Base-by-base conservation (phyloP, 2,113 vertebrate genomes). In the Mormoops blainvillei region DNA sequence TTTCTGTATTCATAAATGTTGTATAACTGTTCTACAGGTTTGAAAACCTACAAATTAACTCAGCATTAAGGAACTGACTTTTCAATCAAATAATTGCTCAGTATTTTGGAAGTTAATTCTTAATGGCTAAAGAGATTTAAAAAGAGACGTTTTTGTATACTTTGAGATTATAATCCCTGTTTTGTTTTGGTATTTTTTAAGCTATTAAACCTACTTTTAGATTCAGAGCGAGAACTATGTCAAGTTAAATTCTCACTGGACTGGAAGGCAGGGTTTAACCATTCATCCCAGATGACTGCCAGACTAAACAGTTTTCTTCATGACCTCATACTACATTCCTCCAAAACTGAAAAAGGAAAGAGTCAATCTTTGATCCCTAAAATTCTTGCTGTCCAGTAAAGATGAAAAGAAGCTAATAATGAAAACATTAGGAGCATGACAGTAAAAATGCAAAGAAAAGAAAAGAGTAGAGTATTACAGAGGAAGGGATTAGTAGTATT, bases 51-150 rank as follows among this genome's bases (percentile, higher is more conserved):
- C 1, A 94, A 94, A 38, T 68, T 61, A 88, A 63, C 26, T 94
- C 28, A 77, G 45, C 28, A 87, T 92, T 91, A 88, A 94, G 48
- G 45, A 91, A 61, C 36, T 83, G 48, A 74, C 13, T 89, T 92
- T 94, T 80, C 38, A 63, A 92, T 31, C 28, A 92, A 87, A 77
- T 84, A 94, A 81, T 4, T 87, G 16, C 43, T 95, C 31, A 70
- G 28, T 68, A 94, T 84, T 91, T 90, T 95, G 36, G 3, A 80
- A 89, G 45, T 89, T 80, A 89, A 87, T 92, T 96, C 45, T 88
- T 93, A 91, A 81, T 38, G 41, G 61, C 33, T 83, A 84, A 87
- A 76, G 9, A 73, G 19, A 81, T 93, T 91, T 73, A 45, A 92
- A 94, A 96, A 78, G n/a, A 71, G 28, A 71, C 5, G 26, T 63